phyloP scores from a whole-genome alignment of 30 jellyfish, hydroid and myxozoan species.

The Sanderia malayensis region DNA sequence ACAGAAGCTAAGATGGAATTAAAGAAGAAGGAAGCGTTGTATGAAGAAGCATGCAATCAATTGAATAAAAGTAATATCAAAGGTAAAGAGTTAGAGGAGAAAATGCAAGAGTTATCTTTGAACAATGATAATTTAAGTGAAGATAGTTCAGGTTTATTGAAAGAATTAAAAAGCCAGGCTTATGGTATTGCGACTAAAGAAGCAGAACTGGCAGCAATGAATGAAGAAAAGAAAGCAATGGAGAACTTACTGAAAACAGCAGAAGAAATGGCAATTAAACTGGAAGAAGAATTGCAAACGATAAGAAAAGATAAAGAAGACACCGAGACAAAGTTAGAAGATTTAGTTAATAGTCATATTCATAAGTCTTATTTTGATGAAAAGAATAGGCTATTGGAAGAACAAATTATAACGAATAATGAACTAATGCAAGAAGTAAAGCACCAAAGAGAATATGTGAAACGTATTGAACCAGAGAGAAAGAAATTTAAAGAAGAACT shows the following conservation, averaged over 20 bases:
- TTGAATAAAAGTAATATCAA: conserved; percentile 3
- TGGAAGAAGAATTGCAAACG: conserved; percentile 35
- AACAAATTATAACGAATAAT: conserved; percentile 41
- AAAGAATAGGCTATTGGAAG: conserved; percentile 42
- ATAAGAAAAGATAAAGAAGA: conserved; percentile 31
- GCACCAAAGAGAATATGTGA: conserved; percentile 30
- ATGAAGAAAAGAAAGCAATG: conserved; percentile 32
- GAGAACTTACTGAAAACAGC: conserved; percentile 16
- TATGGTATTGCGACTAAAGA: conserved; percentile 26
- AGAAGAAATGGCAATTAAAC: conserved; percentile 10
- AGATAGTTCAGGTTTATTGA: conserved; percentile 29
- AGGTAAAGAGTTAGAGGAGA: background rate
- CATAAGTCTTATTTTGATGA: conserved; percentile 51
- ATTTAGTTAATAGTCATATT: conserved; percentile 36
- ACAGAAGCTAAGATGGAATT: conserved; percentile 38
- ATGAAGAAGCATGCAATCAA: conserved; percentile 43
- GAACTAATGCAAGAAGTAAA: conserved; percentile 39
- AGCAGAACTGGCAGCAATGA: conserved; percentile 17
- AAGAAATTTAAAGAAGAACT: conserved; percentile 10
- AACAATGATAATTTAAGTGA: conserved; percentile 34
- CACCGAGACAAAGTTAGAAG: conserved; percentile 25
- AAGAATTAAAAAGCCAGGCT: conserved; percentile 14
- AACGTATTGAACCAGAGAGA: conserved; percentile 33
- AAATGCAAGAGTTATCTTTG: background rate
- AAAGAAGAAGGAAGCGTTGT: conserved; percentile 34